These are phyloP conservation scores for Cossypha niveicapilla DNA, from an alignment of 2,797 vertebrate genomes.

Conservation along the genomic window DNA sequence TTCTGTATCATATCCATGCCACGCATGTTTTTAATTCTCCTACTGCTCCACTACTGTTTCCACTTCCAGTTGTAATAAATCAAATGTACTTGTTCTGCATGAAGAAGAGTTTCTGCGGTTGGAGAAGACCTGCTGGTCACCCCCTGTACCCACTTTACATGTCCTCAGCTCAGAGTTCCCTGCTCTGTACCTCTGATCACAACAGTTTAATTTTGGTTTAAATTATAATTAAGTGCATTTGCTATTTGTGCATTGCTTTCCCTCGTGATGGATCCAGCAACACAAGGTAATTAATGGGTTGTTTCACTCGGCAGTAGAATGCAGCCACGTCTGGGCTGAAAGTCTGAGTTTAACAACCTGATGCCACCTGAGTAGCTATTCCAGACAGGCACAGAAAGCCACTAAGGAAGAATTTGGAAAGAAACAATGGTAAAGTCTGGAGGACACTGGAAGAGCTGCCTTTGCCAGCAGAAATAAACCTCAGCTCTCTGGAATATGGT, in stretches of 20 bases:
- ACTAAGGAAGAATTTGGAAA: not conserved
- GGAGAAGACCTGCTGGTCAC: not conserved
- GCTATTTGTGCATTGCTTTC: not conserved
- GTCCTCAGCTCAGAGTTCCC: not conserved
- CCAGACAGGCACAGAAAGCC: not conserved
- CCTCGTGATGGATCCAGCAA: rapidly evolving
- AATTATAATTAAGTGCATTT: not conserved
- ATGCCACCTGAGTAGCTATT: not conserved
- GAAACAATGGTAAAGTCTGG: not conserved
- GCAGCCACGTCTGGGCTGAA: not conserved
- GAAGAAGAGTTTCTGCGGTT: slow-evolving; percentile 17
- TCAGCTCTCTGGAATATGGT: not conserved
- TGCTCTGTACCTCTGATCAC: not conserved
- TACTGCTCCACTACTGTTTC: slow-evolving; percentile 37
- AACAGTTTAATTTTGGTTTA: not conserved
- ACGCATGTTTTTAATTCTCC: slow-evolving; percentile 68
- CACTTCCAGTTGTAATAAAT: slow-evolving; percentile 66
- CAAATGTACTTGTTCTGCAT: slow-evolving; percentile 25
- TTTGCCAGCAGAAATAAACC: not conserved
- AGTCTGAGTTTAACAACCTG: not conserved
- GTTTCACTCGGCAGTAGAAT: not conserved
- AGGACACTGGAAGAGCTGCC: not conserved
- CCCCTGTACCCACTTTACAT: not conserved
- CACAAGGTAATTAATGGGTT: not conserved
- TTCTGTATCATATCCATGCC: slow-evolving; percentile 59